Base-by-base conservation (phyloP, 2,113 vertebrate species). In the Gasterosteus aculeatus region DNA sequence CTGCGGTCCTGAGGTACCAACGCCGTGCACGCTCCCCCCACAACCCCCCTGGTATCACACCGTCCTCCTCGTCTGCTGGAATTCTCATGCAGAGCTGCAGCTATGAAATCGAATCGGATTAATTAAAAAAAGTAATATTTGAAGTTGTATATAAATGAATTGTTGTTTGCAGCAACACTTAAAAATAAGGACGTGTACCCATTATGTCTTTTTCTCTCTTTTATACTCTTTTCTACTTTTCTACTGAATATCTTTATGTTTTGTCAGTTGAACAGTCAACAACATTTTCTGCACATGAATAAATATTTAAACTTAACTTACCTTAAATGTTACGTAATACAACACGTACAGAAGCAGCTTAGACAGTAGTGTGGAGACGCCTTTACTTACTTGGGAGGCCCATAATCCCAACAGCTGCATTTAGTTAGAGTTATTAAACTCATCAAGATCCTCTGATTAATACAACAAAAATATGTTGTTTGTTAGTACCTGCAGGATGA, bases 1-100 rank as follows among this genome's bases (percentile, higher is more conserved):
- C 63, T 88, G 78, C 62, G 75, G 85, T 84, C 81, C 80, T 84
- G 80, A 86, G 72, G 87, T 87, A 86, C 82, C 81, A 78, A 63
- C 84, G 62, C 69, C 33, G 59, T 65, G 41, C 51, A 72, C 64
- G 49, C 33, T 5, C 33, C 33, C 33, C 35, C 35, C 33, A 26
- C 22, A 26, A 26, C 1, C 81, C 82, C 80, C 62, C 74, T 64
- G 42, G 53, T 85, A 64, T 84, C 68, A 44, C 75, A 82, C 67
- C 75, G 31, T 68, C 58, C 69, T 64, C 29, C 65, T 57, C 59
- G 56, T 77, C 75, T 79, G 66, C 49, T 68, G 81, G 83, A 88
- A 87, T 88, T 77, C 83, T 41, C 39, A 26, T 69, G 14, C 0
- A 6, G 56, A 64, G 18, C 51, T 33, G 58, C 42, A 57, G 9